phyloP scores from a whole-genome alignment of 2,797 vertebrate species.

The Melanotaenia nigrans region DNA sequence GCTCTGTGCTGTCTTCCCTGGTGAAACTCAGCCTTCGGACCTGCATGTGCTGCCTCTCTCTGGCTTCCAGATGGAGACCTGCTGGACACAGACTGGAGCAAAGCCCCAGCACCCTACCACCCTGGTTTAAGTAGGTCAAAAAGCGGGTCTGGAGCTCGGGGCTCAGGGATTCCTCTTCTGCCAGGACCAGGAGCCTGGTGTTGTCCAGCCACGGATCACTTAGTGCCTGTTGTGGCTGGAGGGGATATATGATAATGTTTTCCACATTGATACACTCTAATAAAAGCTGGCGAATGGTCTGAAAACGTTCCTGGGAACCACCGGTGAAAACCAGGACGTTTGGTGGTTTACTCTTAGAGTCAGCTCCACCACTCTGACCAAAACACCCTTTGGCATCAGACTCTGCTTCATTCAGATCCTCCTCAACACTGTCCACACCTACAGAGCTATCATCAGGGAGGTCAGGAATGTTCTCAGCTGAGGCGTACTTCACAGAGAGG shows the following conservation, averaged over 20 bases:
- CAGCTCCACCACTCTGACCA: slow-evolving; percentile 38
- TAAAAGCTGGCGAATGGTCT: slow-evolving; percentile 77
- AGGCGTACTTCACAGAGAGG: slow-evolving; percentile 90
- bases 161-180: slow-evolving; percentile 76
- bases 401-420: slow-evolving; percentile 41
- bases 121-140: slow-evolving; percentile 85
- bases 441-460: slow-evolving; percentile 81
- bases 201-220: slow-evolving; percentile 90
- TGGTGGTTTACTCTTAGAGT: slow-evolving; percentile 81
- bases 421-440: slow-evolving; percentile 18
- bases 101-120: slow-evolving; percentile 89
- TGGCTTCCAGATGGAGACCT: slow-evolving; percentile 78
- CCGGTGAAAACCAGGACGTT: slow-evolving; percentile 91
- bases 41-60: slow-evolving; percentile 37
- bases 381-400: slow-evolving; percentile 1
- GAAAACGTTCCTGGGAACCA: slow-evolving; percentile 71
- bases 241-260: slow-evolving; percentile 86
- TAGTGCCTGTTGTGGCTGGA: slow-evolving; percentile 83
- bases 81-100: slow-evolving; percentile 83
- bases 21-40: slow-evolving; percentile 84
- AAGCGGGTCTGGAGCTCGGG: slow-evolving; percentile 82
- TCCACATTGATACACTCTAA: slow-evolving; percentile 85
- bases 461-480: slow-evolving; percentile 90
- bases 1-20: slow-evolving; percentile 74
- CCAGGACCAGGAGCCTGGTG: slow-evolving; percentile 88